A percentile compares a stretch with the other conserved stretches of the same genome.
phyloP scores from a whole-genome alignment of 1,140 invertebrate genomes.

The Uloborus diversus region DNA sequence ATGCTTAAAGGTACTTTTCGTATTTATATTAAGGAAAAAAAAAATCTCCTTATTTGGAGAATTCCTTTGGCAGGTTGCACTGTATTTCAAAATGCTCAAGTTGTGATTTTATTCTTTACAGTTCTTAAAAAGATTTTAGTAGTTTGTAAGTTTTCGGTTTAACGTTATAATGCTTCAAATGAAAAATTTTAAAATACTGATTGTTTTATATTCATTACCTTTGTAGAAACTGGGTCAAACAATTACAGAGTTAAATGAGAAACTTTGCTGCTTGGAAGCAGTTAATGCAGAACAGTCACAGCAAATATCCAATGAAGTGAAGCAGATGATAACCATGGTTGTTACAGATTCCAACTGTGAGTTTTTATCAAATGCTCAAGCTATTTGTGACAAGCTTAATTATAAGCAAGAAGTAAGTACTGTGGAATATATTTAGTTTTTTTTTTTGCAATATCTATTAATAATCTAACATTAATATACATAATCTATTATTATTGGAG shows the following conservation, averaged over 20 bases:
- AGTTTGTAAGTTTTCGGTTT: too few species aligned
- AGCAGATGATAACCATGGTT: slow-evolving; percentile 12
- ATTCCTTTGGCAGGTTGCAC: too few species aligned
- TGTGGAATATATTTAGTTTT: neutral
- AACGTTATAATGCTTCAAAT: too few species aligned
- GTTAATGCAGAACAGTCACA: slow-evolving; percentile 42
- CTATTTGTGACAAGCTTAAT: slow-evolving; percentile 51
- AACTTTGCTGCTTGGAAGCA: slow-evolving; percentile 42
- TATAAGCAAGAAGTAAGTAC: slow-evolving; percentile 45
- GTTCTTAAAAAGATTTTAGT: too few species aligned
- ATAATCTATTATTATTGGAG: neutral
- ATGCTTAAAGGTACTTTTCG: too few species aligned
- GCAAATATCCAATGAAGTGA: slow-evolving; percentile 29
- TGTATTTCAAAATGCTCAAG: too few species aligned
- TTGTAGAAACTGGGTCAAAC: slow-evolving; percentile 11
- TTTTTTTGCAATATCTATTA: neutral
- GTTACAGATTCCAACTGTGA: neutral
- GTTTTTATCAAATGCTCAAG: slow-evolving; percentile 38
- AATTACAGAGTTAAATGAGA: slow-evolving; percentile 2
- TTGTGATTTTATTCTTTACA: too few species aligned
- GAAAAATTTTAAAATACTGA: too few species aligned
- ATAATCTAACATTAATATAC: neutral
- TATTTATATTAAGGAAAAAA: too few species aligned
- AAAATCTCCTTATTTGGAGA: too few species aligned
- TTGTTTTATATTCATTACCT: too few species aligned